Percentiles rank a stretch among this genome's conserved stretches.
Evolutionary conservation across 2,113 vertebrate species (phyloP).

Genomic region (Phainopepla nitens): DNA sequence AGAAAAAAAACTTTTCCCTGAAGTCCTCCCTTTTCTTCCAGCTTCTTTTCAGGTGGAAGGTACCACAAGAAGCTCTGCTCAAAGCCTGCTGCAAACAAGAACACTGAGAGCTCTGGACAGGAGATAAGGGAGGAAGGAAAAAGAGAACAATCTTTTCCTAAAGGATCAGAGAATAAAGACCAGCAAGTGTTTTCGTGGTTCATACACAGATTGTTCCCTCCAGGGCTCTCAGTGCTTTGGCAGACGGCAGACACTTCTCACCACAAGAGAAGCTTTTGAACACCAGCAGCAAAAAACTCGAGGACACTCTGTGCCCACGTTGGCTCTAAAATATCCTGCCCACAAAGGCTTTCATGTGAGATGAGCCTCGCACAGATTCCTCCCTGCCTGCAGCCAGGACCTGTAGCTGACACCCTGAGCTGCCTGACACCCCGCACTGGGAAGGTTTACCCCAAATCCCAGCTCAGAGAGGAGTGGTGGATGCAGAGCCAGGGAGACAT

Average conservation of each 20-base stretch:
- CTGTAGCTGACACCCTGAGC: neutral
- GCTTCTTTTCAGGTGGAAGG: neutral
- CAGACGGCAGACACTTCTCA: constrained; percentile 3
- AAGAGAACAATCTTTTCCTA: neutral
- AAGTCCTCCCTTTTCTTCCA: neutral
- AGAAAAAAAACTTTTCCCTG: neutral
- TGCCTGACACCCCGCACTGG: neutral
- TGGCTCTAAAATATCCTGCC: constrained; percentile 10
- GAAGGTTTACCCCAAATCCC: neutral
- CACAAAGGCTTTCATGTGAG: neutral
- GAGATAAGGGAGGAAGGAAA: neutral
- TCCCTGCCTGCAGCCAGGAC: neutral
- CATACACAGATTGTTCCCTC: neutral
- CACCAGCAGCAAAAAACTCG: neutral
- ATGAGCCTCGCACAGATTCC: neutral
- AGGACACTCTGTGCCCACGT: neutral
- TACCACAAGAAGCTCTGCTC: neutral
- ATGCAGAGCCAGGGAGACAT: neutral
- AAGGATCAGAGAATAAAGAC: neutral
- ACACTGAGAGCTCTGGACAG: neutral
- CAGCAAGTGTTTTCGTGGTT: neutral
- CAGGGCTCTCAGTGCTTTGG: constrained; percentile 10
- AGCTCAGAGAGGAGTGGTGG: neutral
- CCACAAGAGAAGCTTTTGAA: neutral
- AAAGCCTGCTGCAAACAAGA: neutral